Conservation (phyloP, 2,113 vertebrate genomes). For the Tyrannus savana region DNA sequence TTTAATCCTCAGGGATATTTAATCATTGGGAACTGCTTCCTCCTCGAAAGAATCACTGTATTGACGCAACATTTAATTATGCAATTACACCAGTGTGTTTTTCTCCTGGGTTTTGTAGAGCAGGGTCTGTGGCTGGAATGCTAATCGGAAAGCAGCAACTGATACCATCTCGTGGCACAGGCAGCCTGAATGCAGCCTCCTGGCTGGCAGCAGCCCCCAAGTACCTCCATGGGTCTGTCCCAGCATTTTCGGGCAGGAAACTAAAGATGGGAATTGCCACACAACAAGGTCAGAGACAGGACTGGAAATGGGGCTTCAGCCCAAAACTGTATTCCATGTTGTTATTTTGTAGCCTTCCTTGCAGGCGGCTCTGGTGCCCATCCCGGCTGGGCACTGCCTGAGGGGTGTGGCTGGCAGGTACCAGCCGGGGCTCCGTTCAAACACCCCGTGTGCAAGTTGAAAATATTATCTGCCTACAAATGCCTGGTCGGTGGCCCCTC, state of each 20-base stretch:
- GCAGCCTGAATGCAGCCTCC: not conserved
- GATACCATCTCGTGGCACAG: not conserved
- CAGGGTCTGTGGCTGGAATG: slow-evolving; percentile 14
- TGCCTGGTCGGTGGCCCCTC: not conserved
- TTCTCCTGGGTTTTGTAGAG: not conserved
- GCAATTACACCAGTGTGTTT: not conserved
- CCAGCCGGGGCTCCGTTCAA: not conserved
- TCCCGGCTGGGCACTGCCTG: not conserved
- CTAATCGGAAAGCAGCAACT: not conserved
- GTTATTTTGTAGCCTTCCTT: not conserved
- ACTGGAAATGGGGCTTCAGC: not conserved
- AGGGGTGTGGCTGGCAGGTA: not conserved
- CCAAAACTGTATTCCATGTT: not conserved
- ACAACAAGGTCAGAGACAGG: not conserved
- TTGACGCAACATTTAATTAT: not conserved
- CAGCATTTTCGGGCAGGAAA: not conserved
- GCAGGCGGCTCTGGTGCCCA: accelerated
- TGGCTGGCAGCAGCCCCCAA: not conserved
- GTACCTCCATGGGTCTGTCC: not conserved
- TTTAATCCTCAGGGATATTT: slow-evolving; percentile 5
- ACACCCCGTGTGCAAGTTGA: not conserved
- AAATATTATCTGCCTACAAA: not conserved
- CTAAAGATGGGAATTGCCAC: not conserved
- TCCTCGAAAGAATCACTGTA: not conserved
- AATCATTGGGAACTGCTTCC: not conserved